Evolutionary conservation across 2,888 invertebrate species (phyloP).

Genomic region (Stratiomys singularior): DNA sequence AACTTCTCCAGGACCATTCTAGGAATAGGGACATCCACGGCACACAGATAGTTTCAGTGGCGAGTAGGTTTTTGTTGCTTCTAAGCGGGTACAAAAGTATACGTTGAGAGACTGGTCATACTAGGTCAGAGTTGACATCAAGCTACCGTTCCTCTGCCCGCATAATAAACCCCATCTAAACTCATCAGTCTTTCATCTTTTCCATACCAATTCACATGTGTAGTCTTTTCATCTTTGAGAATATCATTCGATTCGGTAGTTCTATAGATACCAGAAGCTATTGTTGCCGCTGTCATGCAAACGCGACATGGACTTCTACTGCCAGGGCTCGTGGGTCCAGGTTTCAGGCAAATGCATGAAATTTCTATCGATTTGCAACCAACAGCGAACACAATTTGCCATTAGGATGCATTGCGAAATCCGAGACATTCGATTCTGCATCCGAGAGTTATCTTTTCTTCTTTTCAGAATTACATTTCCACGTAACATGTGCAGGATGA

Average conservation of each 20-base stretch:
- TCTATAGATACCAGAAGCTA: neutral
- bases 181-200: conserved; percentile 22
- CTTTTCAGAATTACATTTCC: conserved; percentile 8
- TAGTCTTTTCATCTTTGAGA: conserved; percentile 31
- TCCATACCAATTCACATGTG: conserved; percentile 25
- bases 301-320: neutral
- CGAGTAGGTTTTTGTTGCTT: too few species aligned
- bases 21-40: too few species aligned
- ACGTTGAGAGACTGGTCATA: too few species aligned
- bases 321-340: neutral
- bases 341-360: neutral
- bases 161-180: neutral
- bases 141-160: neutral
- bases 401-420: conserved; percentile 12
- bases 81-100: too few species aligned
- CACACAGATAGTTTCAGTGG: too few species aligned
- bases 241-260: conserved; percentile 32
- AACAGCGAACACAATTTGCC: neutral
- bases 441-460: neutral
- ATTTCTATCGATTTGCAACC: conserved; percentile 31
- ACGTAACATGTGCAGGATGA: conserved; percentile 28
- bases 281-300: conserved; percentile 32
- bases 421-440: neutral
- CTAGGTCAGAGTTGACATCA: neutral
- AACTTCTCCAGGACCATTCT: too few species aligned